A percentile compares a stretch with the other conserved stretches of the same genome.
phyloP scores from a whole-genome alignment of 1,140 invertebrate species.

The Drosophila watanabei region DNA sequence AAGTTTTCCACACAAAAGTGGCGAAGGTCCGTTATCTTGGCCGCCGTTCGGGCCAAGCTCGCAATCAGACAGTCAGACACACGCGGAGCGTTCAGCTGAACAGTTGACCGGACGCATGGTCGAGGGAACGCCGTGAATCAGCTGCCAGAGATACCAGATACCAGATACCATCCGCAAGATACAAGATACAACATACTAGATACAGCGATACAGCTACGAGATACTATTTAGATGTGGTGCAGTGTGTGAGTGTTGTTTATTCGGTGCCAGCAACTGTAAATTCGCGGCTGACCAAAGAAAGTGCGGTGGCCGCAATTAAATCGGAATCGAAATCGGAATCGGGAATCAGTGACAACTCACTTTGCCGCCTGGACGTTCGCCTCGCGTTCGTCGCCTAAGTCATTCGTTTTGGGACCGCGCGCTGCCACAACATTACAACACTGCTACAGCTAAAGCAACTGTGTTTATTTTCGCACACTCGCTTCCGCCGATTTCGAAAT shows the following conservation, averaged over 20 bases:
- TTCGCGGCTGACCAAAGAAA: conserved; percentile 51
- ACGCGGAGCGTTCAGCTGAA: conserved; percentile 82
- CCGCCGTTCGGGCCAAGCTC: conserved; percentile 64
- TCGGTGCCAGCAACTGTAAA: conserved; percentile 63
- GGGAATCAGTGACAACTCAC: conserved; percentile 31
- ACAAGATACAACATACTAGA: conserved; percentile 1
- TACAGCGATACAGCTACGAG: conserved; percentile 5
- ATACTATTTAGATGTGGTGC: conserved; percentile 35
- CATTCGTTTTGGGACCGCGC: conserved; percentile 58
- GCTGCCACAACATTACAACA: conserved; percentile 51
- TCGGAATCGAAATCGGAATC: conserved; percentile 24
- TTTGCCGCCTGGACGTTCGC: conserved; percentile 24
- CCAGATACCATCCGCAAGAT: conserved; percentile 12
- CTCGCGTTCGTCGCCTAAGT: conserved; percentile 73
- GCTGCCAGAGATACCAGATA: conserved; percentile 3
- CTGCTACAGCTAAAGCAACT: neutral
- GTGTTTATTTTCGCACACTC: conserved; percentile 35
- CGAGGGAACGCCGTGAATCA: conserved; percentile 35
- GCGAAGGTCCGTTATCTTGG: conserved; percentile 84
- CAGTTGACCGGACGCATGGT: conserved; percentile 81
- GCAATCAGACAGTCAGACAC: conserved; percentile 73
- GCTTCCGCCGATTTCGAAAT: conserved; percentile 53
- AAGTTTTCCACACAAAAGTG: conserved; percentile 82
- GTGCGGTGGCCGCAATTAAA: conserved; percentile 43
- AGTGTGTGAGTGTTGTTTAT: conserved; percentile 33